phyloP scores from a whole-genome alignment of 1,140 invertebrate species.

The Cryptotermes secundus region DNA sequence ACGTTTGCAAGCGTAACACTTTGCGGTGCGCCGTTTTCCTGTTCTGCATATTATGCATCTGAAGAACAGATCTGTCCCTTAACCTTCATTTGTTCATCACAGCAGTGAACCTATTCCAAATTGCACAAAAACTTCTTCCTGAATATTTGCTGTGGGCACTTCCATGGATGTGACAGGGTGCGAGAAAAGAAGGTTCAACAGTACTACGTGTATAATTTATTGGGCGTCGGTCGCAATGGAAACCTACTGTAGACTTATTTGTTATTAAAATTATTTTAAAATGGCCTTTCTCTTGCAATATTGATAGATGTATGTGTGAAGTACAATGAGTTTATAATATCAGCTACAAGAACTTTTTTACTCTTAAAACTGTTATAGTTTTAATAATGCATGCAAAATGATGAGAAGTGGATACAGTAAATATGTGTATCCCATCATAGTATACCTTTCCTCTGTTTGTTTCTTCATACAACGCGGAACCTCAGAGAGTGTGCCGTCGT shows the following conservation, averaged over 20 bases:
- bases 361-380: too few species aligned
- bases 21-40: too few species aligned
- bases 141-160: slow-evolving; percentile 5
- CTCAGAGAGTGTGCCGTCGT: neutral
- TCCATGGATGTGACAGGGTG: neutral
- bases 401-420: too few species aligned
- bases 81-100: too few species aligned
- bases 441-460: neutral
- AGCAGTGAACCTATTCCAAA: neutral
- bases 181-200: neutral
- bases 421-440: too few species aligned
- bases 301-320: neutral
- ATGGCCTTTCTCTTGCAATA: neutral
- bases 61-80: too few species aligned
- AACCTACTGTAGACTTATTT: neutral
- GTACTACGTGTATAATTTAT: neutral
- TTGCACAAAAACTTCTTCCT: neutral
- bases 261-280: neutral
- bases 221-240: neutral
- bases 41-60: too few species aligned
- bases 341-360: too few species aligned
- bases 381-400: too few species aligned
- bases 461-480: neutral
- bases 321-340: too few species aligned
- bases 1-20: too few species aligned